A percentile compares a stretch with the other conserved stretches of the same genome.
phyloP scores from a whole-genome alignment of 2,888 invertebrate genomes.

The Eilema sororculum region DNA sequence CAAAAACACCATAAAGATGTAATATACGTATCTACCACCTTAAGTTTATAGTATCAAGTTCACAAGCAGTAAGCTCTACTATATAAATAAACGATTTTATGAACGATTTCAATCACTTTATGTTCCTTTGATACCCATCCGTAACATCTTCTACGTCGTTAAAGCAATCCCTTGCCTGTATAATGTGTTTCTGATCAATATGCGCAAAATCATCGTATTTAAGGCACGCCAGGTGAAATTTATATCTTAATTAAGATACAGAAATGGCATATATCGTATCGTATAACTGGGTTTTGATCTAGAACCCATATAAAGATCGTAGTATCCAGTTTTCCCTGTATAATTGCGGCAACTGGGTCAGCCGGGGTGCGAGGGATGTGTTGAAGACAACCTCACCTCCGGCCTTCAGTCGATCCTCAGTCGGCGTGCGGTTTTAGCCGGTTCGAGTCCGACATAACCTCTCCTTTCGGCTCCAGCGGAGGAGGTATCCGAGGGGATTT shows the following conservation, averaged over 20 bases:
- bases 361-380: too few relatives aligned
- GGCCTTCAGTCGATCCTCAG: too few relatives aligned
- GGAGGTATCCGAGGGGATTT: too few relatives aligned
- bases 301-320: background rate
- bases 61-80: constrained; percentile 25
- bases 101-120: constrained; percentile 44
- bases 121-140: constrained; percentile 31
- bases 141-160: constrained; percentile 36
- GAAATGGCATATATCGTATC: background rate
- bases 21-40: background rate
- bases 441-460: too few relatives aligned
- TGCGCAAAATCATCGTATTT: background rate
- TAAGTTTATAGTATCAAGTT: constrained; percentile 14
- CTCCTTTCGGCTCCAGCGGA: too few relatives aligned
- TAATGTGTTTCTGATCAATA: constrained; percentile 8
- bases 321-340: too few relatives aligned
- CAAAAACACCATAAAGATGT: background rate
- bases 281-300: background rate
- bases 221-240: background rate
- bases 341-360: too few relatives aligned
- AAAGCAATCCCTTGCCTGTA: constrained; percentile 27
- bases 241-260: background rate
- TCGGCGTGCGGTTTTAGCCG: too few relatives aligned
- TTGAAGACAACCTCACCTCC: too few relatives aligned
- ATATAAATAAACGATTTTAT: constrained; percentile 47